phyloP scores from a whole-genome alignment of 2,888 invertebrate species.

The Synanthedon myopaeformis region DNA sequence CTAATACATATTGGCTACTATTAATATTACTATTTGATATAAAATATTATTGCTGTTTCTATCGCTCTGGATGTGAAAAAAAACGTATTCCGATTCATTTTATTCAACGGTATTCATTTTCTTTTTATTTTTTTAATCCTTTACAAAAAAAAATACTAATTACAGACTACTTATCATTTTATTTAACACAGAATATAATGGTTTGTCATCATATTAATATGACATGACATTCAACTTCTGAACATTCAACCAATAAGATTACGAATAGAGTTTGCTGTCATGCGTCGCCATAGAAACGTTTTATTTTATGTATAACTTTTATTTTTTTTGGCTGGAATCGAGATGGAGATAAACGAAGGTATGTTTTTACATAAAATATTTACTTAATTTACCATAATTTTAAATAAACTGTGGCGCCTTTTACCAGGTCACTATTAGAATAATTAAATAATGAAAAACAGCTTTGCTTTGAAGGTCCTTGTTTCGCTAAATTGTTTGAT shows the following conservation, averaged over 20 bases:
- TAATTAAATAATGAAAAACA: slow-evolving; percentile 17
- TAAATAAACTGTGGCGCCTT: neutral
- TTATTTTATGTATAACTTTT: slow-evolving; percentile 52
- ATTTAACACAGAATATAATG: too few species aligned
- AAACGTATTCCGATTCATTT: too few species aligned
- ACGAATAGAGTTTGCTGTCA: slow-evolving; percentile 53
- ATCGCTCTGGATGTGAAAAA: too few species aligned
- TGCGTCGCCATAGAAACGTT: slow-evolving; percentile 69
- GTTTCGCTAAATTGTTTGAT: neutral
- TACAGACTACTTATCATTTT: too few species aligned
- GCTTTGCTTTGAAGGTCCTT: slow-evolving; percentile 22
- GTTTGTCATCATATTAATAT: neutral
- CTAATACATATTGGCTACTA: too few species aligned
- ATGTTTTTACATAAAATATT: slow-evolving; percentile 21
- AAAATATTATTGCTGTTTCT: too few species aligned
- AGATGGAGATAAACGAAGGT: slow-evolving; percentile 64
- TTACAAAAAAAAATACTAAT: too few species aligned
- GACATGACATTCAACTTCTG: too few species aligned
- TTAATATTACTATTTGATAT: too few species aligned
- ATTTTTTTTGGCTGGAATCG: slow-evolving; percentile 53
- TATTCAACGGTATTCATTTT: too few species aligned
- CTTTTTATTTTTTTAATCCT: too few species aligned
- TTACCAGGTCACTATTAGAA: slow-evolving; percentile 11
- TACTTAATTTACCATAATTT: slow-evolving; percentile 5
- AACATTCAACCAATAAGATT: slow-evolving; percentile 28